phyloP scores from a whole-genome alignment of 2,888 invertebrate genomes.

The Cheilosia variabilis region DNA sequence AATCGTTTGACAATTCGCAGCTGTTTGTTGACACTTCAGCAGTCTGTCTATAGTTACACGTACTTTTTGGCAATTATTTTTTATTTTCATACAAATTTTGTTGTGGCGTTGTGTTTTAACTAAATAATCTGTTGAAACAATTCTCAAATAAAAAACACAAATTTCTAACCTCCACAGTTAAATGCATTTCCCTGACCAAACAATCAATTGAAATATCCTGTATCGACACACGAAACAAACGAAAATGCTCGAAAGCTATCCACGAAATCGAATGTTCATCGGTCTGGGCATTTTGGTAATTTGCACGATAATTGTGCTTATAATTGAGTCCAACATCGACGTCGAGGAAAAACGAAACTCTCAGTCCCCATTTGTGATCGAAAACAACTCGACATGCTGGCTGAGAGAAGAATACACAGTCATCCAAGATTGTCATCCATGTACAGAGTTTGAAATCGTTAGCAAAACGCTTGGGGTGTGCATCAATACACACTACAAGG shows the following conservation, averaged over 20 bases:
- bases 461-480: conserved; percentile 93
- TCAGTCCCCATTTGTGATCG: conserved; percentile 86
- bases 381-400: conserved; percentile 92
- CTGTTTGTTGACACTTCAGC: conserved; percentile 55
- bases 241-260: conserved; percentile 92
- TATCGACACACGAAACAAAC: background rate
- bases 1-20: conserved; percentile 38
- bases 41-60: conserved; percentile 9
- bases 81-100: conserved; percentile 20
- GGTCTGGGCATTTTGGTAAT: conserved; percentile 90
- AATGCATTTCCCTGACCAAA: background rate
- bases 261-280: conserved; percentile 92
- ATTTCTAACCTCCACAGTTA: background rate
- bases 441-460: conserved; percentile 92
- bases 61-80: conserved; percentile 8
- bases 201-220: background rate
- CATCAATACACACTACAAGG: conserved; percentile 92
- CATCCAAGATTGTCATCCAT: conserved; percentile 92
- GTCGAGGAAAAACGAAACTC: conserved; percentile 71
- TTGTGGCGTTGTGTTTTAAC: conserved; percentile 21
- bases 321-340: conserved; percentile 89
- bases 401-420: conserved; percentile 89
- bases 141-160: background rate
- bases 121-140: background rate
- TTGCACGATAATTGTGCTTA: conserved; percentile 91